Percentiles rank a stretch among this genome's conserved stretches.
Evolutionary conservation across 2,888 invertebrate genomes (phyloP).

Genomic region (Sialis fuliginosa): DNA sequence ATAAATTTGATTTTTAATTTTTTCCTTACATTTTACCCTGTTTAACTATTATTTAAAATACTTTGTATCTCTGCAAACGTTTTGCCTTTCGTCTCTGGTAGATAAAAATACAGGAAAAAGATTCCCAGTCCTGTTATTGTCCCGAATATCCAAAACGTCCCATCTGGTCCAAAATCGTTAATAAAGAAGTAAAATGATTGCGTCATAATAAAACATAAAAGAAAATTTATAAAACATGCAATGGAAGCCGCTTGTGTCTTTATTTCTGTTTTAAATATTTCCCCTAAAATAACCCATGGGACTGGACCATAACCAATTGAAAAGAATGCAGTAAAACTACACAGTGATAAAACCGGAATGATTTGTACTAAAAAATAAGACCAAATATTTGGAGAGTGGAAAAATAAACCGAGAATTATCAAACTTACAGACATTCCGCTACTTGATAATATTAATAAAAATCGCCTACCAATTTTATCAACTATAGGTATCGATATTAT

Average conservation of each 20-base stretch:
- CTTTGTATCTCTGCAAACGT: slow-evolving; percentile 11
- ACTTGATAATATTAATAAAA: slow-evolving; percentile 50
- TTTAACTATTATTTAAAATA: slow-evolving; percentile 3
- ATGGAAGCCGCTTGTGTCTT: slow-evolving; percentile 56
- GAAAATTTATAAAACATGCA: slow-evolving; percentile 59
- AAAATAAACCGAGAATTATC: slow-evolving; percentile 46
- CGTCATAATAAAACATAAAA: slow-evolving; percentile 55
- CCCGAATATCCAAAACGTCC: slow-evolving; percentile 55
- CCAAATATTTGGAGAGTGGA: slow-evolving; percentile 20
- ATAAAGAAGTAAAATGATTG: slow-evolving; percentile 43
- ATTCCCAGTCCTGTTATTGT: slow-evolving; percentile 40
- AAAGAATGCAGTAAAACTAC: slow-evolving; percentile 58
- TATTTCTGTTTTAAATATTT: slow-evolving; percentile 58
- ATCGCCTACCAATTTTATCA: slow-evolving; percentile 57
- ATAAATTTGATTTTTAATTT: too few species aligned
- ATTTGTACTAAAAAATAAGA: slow-evolving; percentile 22
- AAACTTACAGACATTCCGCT: slow-evolving; percentile 46
- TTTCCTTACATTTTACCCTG: background rate
- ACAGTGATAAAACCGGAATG: slow-evolving; percentile 48
- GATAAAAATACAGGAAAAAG: slow-evolving; percentile 44
- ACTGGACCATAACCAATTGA: slow-evolving; percentile 68
- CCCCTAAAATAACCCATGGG: slow-evolving; percentile 62
- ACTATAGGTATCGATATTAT: slow-evolving; percentile 54
- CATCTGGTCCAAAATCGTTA: slow-evolving; percentile 31
- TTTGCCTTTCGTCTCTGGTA: slow-evolving; percentile 25